phyloP scores from a whole-genome alignment of 1,140 invertebrate genomes.

The Heterodera carotae region DNA sequence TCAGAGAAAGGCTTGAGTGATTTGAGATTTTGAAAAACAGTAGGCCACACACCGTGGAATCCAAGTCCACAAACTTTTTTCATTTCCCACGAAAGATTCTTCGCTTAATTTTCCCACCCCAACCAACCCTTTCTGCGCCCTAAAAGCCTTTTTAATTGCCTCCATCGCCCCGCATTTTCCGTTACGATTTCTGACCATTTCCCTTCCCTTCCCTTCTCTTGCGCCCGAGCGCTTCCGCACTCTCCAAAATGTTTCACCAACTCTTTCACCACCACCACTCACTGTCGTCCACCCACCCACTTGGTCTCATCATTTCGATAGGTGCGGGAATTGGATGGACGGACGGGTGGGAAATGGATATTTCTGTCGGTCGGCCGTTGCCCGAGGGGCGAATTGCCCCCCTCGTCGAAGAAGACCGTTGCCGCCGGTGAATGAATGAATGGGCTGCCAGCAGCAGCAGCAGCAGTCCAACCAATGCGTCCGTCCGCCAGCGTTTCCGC shows the following conservation, averaged over 20 bases:
- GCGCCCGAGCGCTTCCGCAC: too few relatives aligned
- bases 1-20: too few relatives aligned
- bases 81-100: not conserved
- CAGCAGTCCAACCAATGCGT: not conserved
- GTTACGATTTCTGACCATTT: not conserved
- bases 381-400: conserved; percentile 2
- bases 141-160: not conserved
- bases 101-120: not conserved
- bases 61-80: too few relatives aligned
- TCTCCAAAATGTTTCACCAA: not conserved
- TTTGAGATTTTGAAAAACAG: too few relatives aligned
- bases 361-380: not conserved
- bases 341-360: conserved; percentile 22
- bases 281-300: not conserved
- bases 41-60: too few relatives aligned
- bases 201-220: not conserved
- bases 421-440: too few relatives aligned
- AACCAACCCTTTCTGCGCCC: too few relatives aligned
- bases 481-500: conserved; percentile 5
- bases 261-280: not conserved
- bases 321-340: conserved; percentile 12
- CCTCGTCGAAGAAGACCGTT: too few relatives aligned
- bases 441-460: not conserved
- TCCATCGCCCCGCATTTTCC: not conserved
- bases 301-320: not conserved